A percentile compares a stretch with the other conserved stretches of the same genome.
These are phyloP conservation scores for Mesitornis unicolor DNA, from an alignment of 2,113 vertebrate genomes.

Conservation along the genomic window DNA sequence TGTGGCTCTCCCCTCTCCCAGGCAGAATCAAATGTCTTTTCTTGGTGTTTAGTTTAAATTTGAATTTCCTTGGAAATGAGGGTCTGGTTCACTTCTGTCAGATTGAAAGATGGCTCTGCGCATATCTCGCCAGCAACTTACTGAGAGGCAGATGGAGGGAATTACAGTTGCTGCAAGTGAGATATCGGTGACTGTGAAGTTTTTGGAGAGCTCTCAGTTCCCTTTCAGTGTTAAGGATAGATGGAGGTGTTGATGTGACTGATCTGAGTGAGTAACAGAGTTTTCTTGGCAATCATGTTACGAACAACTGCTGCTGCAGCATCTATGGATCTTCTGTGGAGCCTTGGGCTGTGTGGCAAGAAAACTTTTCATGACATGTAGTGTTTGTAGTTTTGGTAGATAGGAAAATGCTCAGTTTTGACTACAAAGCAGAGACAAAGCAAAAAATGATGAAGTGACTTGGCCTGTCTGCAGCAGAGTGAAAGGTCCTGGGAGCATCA, in stretches of 20 bases:
- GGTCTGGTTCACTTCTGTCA: neutral
- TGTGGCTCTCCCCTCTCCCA: neutral
- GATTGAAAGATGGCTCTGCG: neutral
- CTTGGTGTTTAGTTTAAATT: neutral
- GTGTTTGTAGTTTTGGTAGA: neutral
- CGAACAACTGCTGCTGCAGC: neutral
- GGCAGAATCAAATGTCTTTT: neutral
- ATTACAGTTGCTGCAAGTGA: neutral
- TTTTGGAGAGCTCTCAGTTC: neutral
- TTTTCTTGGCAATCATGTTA: neutral
- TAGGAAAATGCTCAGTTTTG: neutral
- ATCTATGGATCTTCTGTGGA: neutral
- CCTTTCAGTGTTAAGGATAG: neutral
- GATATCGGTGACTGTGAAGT: neutral
- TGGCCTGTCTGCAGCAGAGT: neutral
- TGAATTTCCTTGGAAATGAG: neutral
- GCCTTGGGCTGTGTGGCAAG: neutral
- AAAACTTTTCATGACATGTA: neutral
- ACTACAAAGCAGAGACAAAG: neutral
- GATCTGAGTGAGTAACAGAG: neutral
- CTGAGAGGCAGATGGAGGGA: neutral
- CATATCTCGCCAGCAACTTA: neutral
- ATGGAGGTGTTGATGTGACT: neutral
- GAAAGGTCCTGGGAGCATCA: neutral
- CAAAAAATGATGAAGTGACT: neutral